Percentiles rank a stretch among this genome's conserved stretches.
Conservation (phyloP, 2,888 invertebrate species). For the Tinea trinotella region DNA sequence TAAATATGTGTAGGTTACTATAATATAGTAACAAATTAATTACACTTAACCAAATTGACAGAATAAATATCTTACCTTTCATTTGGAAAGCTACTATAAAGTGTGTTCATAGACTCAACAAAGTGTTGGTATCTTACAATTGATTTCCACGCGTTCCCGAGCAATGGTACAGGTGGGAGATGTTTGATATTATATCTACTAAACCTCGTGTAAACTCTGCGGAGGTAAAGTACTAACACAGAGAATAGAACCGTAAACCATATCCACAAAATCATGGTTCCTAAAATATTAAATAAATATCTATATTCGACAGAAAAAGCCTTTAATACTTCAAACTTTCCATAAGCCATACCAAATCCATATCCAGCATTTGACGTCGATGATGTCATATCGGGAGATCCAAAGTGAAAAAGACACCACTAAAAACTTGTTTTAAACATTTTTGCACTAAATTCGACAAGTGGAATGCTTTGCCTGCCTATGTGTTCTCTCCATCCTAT, state of each 20-base stretch:
- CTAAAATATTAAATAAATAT: constrained; percentile 20
- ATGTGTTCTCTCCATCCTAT: too few species aligned
- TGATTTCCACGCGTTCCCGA: constrained; percentile 29
- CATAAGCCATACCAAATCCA: too few species aligned
- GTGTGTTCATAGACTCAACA: constrained; percentile 25
- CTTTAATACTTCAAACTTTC: too few species aligned
- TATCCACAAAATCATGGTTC: constrained; percentile 30
- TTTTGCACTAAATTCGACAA: too few species aligned
- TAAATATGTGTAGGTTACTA: too few species aligned
- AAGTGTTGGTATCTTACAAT: constrained; percentile 29
- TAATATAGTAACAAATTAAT: too few species aligned
- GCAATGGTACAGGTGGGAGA: constrained; percentile 28
- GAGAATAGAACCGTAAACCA: constrained; percentile 28
- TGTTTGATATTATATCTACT: constrained; percentile 31
- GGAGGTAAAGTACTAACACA: constrained; percentile 30
- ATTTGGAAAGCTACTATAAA: constrained; percentile 30
- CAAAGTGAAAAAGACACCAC: too few species aligned
- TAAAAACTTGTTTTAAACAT: too few species aligned
- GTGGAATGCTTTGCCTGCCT: too few species aligned
- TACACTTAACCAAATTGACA: too few species aligned
- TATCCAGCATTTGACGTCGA: too few species aligned
- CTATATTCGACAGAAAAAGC: not conserved
- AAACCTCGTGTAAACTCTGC: constrained; percentile 32
- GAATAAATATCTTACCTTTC: constrained; percentile 31
- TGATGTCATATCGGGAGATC: too few species aligned